Evolutionary conservation across 1,140 invertebrate species (phyloP).

Genomic region (Drosophila watanabei): DNA sequence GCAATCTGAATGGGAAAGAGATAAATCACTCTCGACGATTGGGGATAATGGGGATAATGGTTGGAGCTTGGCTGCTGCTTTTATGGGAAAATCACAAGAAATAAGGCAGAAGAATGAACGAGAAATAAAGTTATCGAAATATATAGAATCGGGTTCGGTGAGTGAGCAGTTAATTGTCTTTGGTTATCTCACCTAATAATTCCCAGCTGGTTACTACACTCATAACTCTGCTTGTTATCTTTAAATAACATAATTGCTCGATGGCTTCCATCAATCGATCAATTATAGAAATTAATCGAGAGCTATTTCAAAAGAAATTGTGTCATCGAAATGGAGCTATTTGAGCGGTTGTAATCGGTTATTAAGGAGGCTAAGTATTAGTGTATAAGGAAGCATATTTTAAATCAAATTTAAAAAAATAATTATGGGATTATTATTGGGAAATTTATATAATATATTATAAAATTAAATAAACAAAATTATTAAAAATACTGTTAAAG

Average conservation of each 20-base stretch:
- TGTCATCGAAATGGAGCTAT: conserved; percentile 12
- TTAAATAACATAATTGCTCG: background rate
- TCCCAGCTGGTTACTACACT: background rate
- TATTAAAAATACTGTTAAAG: too few species aligned
- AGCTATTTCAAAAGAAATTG: conserved; percentile 4
- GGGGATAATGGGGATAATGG: conserved; percentile 13
- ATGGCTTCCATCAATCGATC: conserved; percentile 1
- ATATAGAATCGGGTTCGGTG: conserved; percentile 19
- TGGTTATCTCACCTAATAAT: background rate
- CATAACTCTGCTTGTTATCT: background rate
- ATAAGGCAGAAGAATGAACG: background rate
- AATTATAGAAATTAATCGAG: conserved; percentile 11
- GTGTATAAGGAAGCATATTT: background rate
- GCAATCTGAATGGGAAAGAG: conserved; percentile 34
- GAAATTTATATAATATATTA: too few species aligned
- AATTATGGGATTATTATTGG: too few species aligned
- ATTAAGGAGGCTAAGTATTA: background rate
- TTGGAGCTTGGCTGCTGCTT: background rate
- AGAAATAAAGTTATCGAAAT: background rate
- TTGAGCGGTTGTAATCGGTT: background rate
- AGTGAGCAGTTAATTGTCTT: background rate
- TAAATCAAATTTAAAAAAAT: background rate
- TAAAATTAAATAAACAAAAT: too few species aligned
- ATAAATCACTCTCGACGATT: conserved; percentile 45
- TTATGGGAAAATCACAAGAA: conserved; percentile 2